phyloP scores from a whole-genome alignment of 2,113 vertebrate genomes.

The Callopanchax toddi region DNA sequence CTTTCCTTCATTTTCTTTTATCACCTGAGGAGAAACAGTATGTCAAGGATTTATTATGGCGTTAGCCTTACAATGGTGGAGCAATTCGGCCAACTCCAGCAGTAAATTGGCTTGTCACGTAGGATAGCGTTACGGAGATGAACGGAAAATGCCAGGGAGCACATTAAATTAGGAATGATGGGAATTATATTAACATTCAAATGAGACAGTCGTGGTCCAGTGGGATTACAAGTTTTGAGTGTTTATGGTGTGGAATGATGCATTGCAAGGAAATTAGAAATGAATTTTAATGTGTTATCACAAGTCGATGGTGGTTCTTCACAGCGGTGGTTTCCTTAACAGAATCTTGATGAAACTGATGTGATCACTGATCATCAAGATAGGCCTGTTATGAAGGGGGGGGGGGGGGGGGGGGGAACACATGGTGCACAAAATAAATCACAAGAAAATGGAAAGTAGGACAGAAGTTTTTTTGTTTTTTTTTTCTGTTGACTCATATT shows the following conservation, averaged over 20 bases:
- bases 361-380: slow-evolving; percentile 35
- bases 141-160: slow-evolving; percentile 61
- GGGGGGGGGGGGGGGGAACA: no score
- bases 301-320: slow-evolving; percentile 25
- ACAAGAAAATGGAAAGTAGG: slow-evolving; percentile 2
- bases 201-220: slow-evolving; percentile 71
- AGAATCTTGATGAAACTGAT: slow-evolving; percentile 40
- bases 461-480: neutral
- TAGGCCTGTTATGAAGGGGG: slow-evolving; percentile 20
- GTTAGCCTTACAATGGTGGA: slow-evolving; percentile 57
- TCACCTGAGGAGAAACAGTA: slow-evolving; percentile 46
- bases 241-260: slow-evolving; percentile 67
- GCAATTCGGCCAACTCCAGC: slow-evolving; percentile 61
- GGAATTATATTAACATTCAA: slow-evolving; percentile 77
- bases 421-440: slow-evolving; percentile 9
- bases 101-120: slow-evolving; percentile 73
- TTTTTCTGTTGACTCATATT: slow-evolving; percentile 29
- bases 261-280: slow-evolving; percentile 45
- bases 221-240: slow-evolving; percentile 59
- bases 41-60: slow-evolving; percentile 60
- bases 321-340: slow-evolving; percentile 40
- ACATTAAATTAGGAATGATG: slow-evolving; percentile 73
- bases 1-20: slow-evolving; percentile 56
- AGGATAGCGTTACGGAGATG: slow-evolving; percentile 57
- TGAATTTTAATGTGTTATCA: slow-evolving; percentile 45